A percentile compares a stretch with the other conserved stretches of the same genome.
Conservation (phyloP, 2,797 vertebrate genomes). For the Microtus agrestis region DNA sequence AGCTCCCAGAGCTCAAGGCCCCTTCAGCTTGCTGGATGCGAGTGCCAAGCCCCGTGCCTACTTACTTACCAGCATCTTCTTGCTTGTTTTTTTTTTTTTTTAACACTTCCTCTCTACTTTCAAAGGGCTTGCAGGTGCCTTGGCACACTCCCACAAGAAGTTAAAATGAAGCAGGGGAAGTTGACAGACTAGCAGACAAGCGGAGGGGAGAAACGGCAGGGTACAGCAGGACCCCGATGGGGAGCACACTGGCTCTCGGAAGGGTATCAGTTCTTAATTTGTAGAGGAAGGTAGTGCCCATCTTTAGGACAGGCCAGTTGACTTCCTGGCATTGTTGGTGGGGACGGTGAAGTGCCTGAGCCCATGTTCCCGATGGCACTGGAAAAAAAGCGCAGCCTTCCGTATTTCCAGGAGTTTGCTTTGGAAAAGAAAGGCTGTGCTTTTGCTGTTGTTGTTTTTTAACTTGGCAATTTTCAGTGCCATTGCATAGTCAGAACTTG, state of each 20-base stretch:
- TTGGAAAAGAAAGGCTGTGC: background rate
- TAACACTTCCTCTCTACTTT: background rate
- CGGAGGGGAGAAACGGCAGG: background rate
- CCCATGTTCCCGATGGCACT: background rate
- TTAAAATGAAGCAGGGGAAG: background rate
- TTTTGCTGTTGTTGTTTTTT: background rate
- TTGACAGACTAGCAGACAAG: background rate
- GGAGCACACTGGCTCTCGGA: background rate
- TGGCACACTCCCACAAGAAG: conserved; percentile 6
- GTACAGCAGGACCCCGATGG: background rate
- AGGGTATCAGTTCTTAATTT: background rate
- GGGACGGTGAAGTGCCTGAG: conserved; percentile 8
- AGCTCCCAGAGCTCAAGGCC: background rate
- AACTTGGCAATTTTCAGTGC: background rate
- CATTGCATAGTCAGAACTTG: background rate
- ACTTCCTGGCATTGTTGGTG: conserved; percentile 29
- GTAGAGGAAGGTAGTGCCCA: background rate
- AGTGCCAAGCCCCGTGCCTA: background rate
- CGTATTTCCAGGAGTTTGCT: background rate
- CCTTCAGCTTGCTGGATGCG: background rate
- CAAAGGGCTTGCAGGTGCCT: background rate
- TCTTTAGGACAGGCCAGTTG: background rate
- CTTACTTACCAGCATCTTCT: background rate
- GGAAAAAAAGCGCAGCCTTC: background rate
- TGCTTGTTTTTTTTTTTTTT: background rate